These are phyloP conservation scores for Sebastes taczanowskii DNA, from an alignment of 2,797 vertebrate species.

Conservation along the genomic window DNA sequence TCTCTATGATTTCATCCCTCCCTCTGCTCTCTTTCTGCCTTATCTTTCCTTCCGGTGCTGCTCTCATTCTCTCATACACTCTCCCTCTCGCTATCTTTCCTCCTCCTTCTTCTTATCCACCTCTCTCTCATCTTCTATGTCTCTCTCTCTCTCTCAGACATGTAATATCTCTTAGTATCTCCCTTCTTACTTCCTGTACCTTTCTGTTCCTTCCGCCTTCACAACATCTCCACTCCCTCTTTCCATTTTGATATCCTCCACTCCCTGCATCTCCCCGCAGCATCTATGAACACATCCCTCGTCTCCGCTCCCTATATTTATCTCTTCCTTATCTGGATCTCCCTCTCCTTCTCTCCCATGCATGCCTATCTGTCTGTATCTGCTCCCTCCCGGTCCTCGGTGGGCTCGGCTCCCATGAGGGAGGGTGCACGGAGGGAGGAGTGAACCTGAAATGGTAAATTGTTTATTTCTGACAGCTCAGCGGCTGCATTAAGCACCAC, in stretches of 20 bases:
- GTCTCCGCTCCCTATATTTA: conserved; percentile 68
- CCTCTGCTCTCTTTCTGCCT: conserved; percentile 32
- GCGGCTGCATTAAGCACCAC: conserved; percentile 87
- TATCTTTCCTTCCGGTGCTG: conserved; percentile 54
- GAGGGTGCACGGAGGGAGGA: conserved; percentile 51
- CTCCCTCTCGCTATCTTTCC: conserved; percentile 34
- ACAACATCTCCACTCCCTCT: conserved; percentile 62
- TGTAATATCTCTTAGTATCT: conserved; percentile 64
- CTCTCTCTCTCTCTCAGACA: conserved; percentile 54
- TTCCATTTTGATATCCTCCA: conserved; percentile 69
- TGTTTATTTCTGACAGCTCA: conserved; percentile 74
- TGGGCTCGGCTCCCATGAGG: conserved; percentile 46
- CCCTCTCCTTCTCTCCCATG: conserved; percentile 56
- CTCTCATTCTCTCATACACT: conserved; percentile 44
- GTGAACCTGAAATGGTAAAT: conserved; percentile 63
- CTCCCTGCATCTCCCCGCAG: conserved; percentile 54
- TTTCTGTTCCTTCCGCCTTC: conserved; percentile 66
- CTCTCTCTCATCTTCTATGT: conserved; percentile 54
- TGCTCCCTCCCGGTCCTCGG: conserved; percentile 55
- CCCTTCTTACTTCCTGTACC: conserved; percentile 65
- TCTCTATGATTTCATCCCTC: conserved; percentile 49
- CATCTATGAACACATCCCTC: conserved; percentile 72
- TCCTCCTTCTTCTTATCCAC: conserved; percentile 57
- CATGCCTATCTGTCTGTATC: conserved; percentile 67
- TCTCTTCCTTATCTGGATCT: conserved; percentile 73